Evolutionary conservation across 2,888 invertebrate species (phyloP).

Genomic region (Cosmopolites sordidus): DNA sequence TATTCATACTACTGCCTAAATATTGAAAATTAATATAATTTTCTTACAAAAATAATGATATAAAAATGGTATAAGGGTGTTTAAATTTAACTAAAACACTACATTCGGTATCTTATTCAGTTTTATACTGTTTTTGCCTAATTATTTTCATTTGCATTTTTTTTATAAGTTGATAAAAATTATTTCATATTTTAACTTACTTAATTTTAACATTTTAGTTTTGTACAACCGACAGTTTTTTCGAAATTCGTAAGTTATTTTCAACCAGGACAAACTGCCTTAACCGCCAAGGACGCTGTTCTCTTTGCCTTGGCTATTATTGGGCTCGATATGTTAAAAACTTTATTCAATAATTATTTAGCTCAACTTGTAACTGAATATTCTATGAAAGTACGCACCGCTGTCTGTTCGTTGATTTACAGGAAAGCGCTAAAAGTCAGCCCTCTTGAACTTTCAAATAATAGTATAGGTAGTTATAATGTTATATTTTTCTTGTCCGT

Average conservation of each 20-base stretch:
- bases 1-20: too few species aligned
- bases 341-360: slow-evolving; percentile 67
- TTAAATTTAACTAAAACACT: too few species aligned
- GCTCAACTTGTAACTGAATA: slow-evolving; percentile 76
- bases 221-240: slow-evolving; percentile 9
- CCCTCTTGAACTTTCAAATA: slow-evolving; percentile 59
- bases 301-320: slow-evolving; percentile 68
- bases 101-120: too few species aligned
- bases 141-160: too few species aligned
- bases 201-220: too few species aligned
- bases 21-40: too few species aligned
- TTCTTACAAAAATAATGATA: too few species aligned
- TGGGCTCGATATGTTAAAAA: slow-evolving; percentile 66
- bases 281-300: slow-evolving; percentile 53
- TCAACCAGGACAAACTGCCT: slow-evolving; percentile 22
- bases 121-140: too few species aligned
- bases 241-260: slow-evolving; percentile 17
- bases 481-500: too few species aligned
- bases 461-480: slow-evolving; percentile 49
- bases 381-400: slow-evolving; percentile 76
- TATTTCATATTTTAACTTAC: too few species aligned
- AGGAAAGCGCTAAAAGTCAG: slow-evolving; percentile 54
- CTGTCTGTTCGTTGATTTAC: slow-evolving; percentile 76
- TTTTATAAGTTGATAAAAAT: too few species aligned
- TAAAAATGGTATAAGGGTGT: too few species aligned